Percentiles rank a stretch among this genome's conserved stretches.
phyloP scores from a whole-genome alignment of 2,113 vertebrate genomes.

The Peromyscus maniculatus region DNA sequence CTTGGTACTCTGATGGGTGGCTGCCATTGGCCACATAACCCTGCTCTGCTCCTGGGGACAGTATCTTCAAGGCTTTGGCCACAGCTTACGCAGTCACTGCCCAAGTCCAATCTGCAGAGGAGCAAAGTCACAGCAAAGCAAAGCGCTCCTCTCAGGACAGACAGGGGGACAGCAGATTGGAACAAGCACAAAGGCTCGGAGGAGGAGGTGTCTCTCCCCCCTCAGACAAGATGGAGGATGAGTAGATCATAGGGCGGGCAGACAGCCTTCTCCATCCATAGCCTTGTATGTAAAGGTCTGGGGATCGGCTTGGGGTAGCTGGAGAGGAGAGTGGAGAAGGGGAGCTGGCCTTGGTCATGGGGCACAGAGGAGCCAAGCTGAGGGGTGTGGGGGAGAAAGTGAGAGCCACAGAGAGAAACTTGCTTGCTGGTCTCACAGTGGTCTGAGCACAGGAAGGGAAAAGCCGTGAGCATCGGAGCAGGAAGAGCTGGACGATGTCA shows the following conservation, averaged over 20 bases:
- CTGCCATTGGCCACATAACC: background rate
- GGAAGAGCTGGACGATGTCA: background rate
- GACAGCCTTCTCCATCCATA: background rate
- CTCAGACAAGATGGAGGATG: background rate
- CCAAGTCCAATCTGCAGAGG: background rate
- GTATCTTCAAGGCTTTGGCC: background rate
- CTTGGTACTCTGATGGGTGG: background rate
- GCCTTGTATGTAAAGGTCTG: fast-evolving
- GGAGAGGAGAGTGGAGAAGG: fast-evolving
- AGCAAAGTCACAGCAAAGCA: background rate
- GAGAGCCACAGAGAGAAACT: background rate
- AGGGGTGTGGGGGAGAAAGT: background rate
- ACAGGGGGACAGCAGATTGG: background rate
- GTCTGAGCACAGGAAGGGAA: background rate
- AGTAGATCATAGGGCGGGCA: background rate
- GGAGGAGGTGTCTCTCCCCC: background rate
- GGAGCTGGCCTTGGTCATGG: no score
- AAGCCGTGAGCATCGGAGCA: fast-evolving
- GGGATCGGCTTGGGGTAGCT: fast-evolving
- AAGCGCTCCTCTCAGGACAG: background rate
- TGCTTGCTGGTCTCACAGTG: background rate
- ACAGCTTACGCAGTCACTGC: background rate
- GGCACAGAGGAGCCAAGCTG: background rate
- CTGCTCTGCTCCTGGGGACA: background rate
- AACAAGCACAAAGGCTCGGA: background rate